Percentiles rank a stretch among this genome's conserved stretches.
phyloP scores from a whole-genome alignment of 2,113 vertebrate genomes.

The Cavia porcellus region DNA sequence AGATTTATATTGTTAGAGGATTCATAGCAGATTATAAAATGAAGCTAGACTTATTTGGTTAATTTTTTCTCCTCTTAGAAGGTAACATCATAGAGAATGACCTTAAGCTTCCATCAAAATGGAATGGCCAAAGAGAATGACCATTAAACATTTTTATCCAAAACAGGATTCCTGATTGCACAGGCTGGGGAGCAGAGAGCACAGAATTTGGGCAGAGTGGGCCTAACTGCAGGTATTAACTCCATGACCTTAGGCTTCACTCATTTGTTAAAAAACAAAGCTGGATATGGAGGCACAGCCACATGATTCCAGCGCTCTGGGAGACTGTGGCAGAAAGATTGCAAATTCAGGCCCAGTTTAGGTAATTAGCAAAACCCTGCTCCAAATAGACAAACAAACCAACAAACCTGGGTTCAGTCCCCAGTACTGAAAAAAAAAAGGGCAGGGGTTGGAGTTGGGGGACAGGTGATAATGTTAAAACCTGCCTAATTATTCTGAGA shows the following conservation, averaged over 20 bases:
- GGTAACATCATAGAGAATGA: background rate
- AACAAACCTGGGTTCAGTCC: background rate
- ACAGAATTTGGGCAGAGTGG: background rate
- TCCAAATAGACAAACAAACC: background rate
- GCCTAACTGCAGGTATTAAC: background rate
- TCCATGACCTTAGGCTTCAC: background rate
- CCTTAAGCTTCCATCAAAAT: background rate
- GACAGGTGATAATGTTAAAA: background rate
- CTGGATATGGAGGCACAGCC: background rate
- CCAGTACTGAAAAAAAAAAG: background rate
- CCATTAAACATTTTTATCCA: background rate
- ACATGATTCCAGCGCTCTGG: background rate
- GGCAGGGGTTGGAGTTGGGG: background rate
- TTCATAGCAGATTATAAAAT: constrained; percentile 24
- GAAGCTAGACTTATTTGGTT: constrained; percentile 18
- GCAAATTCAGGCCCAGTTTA: background rate
- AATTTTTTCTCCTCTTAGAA: background rate
- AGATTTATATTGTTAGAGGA: constrained; percentile 10
- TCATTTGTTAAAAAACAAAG: background rate
- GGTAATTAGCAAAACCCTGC: background rate
- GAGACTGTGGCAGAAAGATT: background rate
- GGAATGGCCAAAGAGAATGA: background rate
- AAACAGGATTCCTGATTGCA: background rate
- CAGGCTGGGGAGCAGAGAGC: background rate
- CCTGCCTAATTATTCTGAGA: background rate